These are phyloP conservation scores for Dinothrombium tinctorium DNA, from an alignment of 1,140 invertebrate species.

Conservation along the genomic window DNA sequence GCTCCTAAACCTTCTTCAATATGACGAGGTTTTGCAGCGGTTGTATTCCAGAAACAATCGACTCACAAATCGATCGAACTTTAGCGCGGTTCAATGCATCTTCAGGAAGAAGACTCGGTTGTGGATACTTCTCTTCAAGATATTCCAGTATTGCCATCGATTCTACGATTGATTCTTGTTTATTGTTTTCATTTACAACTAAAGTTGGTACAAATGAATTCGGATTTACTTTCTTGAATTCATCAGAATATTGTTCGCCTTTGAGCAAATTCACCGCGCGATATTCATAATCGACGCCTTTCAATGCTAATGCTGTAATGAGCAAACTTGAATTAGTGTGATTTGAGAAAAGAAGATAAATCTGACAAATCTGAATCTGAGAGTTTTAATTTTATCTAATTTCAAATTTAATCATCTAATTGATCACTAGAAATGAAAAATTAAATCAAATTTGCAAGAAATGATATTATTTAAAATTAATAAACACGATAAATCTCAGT, in stretches of 20 bases:
- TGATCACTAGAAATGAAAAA: too few species aligned
- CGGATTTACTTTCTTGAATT: conserved; percentile 67
- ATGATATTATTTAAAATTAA: too few species aligned
- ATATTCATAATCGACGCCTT: conserved; percentile 85
- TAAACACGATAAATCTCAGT: too few species aligned
- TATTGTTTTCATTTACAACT: conserved; percentile 47
- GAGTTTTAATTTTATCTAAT: too few species aligned
- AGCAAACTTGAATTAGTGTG: too few species aligned
- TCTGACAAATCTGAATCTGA: too few species aligned
- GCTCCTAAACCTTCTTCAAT: conserved; percentile 40
- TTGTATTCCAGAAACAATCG: conserved; percentile 77
- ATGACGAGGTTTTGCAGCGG: conserved; percentile 80
- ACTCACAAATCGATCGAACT: conserved; percentile 46
- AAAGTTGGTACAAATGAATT: conserved; percentile 79
- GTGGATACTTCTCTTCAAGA: conserved; percentile 52
- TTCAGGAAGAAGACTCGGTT: conserved; percentile 58
- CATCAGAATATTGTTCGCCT: conserved; percentile 51
- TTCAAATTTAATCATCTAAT: too few species aligned
- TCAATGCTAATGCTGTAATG: conserved; percentile 48
- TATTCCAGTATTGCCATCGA: conserved; percentile 78
- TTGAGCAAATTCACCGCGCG: conserved; percentile 61
- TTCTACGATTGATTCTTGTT: conserved; percentile 22
- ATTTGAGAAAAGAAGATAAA: too few species aligned
- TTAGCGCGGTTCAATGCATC: conserved; percentile 61
- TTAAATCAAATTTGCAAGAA: too few species aligned